Evolutionary conservation across 2,888 invertebrate genomes (phyloP).

Genomic region (Noctua fimbriata): DNA sequence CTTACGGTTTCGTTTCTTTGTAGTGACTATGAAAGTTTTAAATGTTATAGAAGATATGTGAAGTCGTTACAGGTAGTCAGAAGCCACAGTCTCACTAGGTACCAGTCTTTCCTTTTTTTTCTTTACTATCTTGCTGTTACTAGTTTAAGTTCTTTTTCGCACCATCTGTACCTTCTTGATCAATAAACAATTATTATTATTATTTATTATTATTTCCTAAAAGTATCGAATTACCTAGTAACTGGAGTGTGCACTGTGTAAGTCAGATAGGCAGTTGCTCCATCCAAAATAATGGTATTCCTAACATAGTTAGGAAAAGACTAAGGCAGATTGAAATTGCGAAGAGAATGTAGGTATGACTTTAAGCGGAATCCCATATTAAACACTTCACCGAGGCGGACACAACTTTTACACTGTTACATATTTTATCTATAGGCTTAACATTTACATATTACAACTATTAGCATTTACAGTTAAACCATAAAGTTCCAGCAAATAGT

Average conservation of each 20-base stretch:
- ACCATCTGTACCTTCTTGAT: too few relatives aligned
- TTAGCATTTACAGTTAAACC: conserved; percentile 17
- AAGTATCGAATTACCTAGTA: neutral
- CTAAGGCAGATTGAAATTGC: neutral
- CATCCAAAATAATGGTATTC: neutral
- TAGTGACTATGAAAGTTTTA: neutral
- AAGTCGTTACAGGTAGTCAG: neutral
- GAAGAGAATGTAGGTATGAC: neutral
- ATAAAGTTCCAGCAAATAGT: neutral
- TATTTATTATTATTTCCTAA: too few relatives aligned
- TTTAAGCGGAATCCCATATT: neutral
- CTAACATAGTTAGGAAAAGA: neutral
- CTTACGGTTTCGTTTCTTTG: neutral
- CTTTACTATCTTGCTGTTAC: too few relatives aligned
- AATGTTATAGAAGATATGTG: neutral
- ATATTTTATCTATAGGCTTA: neutral
- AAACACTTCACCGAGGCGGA: neutral
- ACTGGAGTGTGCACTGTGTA: neutral
- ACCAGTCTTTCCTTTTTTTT: neutral
- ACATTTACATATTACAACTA: conserved; percentile 2
- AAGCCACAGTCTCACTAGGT: neutral
- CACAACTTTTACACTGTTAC: neutral
- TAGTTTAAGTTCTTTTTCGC: too few relatives aligned
- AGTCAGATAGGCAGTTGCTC: neutral
- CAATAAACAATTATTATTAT: too few relatives aligned